Percentiles rank a stretch among this genome's conserved stretches.
Evolutionary conservation across 2,113 vertebrate genomes (phyloP).

Genomic region (Isurus oxyrinchus): DNA sequence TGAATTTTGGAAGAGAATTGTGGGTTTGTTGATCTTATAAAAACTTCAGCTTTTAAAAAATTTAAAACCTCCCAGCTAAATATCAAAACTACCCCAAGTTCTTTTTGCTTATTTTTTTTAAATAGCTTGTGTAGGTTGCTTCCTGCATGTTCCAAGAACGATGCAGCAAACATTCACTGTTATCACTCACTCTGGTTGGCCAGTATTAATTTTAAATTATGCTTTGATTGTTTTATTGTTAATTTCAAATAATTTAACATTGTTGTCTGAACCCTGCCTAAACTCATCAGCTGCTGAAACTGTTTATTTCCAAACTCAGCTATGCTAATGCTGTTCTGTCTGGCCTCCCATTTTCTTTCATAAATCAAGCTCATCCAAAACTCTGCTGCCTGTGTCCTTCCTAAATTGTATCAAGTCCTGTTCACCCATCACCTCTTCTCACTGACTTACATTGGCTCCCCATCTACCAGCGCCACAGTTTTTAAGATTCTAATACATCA

Average conservation of each 20-base stretch:
- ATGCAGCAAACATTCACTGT: not conserved
- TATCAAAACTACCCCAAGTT: not conserved
- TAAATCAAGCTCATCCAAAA: not conserved
- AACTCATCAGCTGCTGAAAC: not conserved
- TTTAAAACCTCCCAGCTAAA: not conserved
- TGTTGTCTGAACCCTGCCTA: not conserved
- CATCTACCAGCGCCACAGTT: not conserved
- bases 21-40: not conserved
- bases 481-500: not conserved
- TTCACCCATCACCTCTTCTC: not conserved
- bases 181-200: not conserved
- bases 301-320: not conserved
- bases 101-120: not conserved
- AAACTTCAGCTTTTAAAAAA: not conserved
- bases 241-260: not conserved
- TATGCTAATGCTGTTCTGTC: not conserved
- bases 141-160: not conserved
- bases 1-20: not conserved
- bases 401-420: not conserved
- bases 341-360: not conserved
- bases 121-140: not conserved
- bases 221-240: not conserved
- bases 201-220: not conserved
- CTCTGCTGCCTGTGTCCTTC: not conserved
- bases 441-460: not conserved